Evolutionary conservation across 2,797 vertebrate genomes (phyloP).

Genomic region (Vireo griseus): DNA sequence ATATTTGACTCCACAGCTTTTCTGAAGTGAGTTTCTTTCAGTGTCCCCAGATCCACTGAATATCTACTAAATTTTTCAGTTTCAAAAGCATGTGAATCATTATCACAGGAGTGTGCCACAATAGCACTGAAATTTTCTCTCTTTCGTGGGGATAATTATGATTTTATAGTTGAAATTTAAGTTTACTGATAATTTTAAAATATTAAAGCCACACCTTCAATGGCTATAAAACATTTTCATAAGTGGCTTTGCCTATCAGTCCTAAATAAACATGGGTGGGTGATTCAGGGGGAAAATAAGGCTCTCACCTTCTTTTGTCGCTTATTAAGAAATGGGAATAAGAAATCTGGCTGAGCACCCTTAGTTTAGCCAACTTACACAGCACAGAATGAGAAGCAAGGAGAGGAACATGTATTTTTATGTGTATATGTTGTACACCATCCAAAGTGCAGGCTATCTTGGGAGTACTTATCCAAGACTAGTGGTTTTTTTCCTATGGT

Average conservation of each 20-base stretch:
- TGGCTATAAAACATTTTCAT: not conserved
- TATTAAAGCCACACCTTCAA: not conserved
- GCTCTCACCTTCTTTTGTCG: not conserved
- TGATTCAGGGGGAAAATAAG: not conserved
- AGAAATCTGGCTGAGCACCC: not conserved
- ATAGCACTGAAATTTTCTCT: not conserved
- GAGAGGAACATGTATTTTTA: fast-evolving
- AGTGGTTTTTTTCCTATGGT: not conserved
- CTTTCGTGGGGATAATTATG: not conserved
- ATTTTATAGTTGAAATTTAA: not conserved
- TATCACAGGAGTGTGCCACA: not conserved
- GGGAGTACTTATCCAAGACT: not conserved
- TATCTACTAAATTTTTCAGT: not conserved
- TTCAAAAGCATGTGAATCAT: not conserved
- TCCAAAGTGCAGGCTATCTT: not conserved
- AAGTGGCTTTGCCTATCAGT: not conserved
- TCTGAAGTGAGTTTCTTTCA: not conserved
- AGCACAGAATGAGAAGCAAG: not conserved
- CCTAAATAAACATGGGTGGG: not conserved
- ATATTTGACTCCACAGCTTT: not conserved
- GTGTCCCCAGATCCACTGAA: not conserved
- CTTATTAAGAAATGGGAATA: not conserved
- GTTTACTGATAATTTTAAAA: not conserved
- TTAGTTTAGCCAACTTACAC: not conserved
- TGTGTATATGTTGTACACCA: not conserved